Conservation (phyloP, 2,888 invertebrate species). For the Lepidonotus clava region DNA sequence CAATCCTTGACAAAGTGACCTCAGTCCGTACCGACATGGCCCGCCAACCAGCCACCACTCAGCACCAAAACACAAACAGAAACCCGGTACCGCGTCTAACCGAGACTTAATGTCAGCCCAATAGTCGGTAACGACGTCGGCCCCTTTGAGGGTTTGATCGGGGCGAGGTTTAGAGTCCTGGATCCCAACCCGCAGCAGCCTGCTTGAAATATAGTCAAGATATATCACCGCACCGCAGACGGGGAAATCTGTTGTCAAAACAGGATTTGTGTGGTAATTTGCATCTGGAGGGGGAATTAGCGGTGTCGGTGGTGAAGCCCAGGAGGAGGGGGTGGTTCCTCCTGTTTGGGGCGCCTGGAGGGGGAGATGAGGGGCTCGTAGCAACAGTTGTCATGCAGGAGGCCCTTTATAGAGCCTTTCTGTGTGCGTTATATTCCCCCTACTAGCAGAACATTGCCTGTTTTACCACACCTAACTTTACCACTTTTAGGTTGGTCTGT, state of each 20-base stretch:
- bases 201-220: conserved; percentile 37
- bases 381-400: not conserved
- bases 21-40: not conserved
- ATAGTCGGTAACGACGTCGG: too few species aligned
- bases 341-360: not conserved
- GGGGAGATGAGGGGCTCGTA: not conserved
- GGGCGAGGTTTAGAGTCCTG: not conserved
- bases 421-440: too few species aligned
- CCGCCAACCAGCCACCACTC: not conserved
- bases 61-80: not conserved
- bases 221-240: conserved; percentile 8
- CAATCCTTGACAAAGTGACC: conserved; percentile 45
- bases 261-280: conserved; percentile 32
- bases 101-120: too few species aligned
- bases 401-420: too few species aligned
- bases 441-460: too few species aligned
- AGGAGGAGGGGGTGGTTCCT: not conserved
- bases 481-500: too few species aligned
- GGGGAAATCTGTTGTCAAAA: conserved; percentile 35
- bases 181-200: not conserved
- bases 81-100: too few species aligned
- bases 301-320: not conserved
- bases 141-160: too few species aligned
- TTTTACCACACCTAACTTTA: too few species aligned
- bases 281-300: conserved; percentile 51